Evolutionary conservation across 2,888 invertebrate species (phyloP).

Genomic region (Crioceris asparagi): DNA sequence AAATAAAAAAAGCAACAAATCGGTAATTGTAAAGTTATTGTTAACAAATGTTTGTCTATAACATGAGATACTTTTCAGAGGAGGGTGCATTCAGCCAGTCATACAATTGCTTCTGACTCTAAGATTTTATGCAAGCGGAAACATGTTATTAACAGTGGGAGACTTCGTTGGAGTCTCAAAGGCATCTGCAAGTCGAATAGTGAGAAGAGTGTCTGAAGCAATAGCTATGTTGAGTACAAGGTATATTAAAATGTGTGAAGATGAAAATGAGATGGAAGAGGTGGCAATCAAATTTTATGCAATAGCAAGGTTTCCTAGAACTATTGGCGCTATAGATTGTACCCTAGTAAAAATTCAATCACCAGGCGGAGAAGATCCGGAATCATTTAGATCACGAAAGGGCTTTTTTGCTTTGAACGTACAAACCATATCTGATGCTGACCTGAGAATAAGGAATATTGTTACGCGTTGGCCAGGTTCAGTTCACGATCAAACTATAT

Average conservation of each 20-base stretch:
- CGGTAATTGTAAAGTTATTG: too few species aligned
- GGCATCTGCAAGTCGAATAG: not conserved
- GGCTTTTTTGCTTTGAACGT: conserved; percentile 1
- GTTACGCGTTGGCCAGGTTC: not conserved
- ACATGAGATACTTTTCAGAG: too few species aligned
- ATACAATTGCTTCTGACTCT: too few species aligned
- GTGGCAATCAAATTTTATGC: not conserved
- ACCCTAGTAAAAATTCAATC: not conserved
- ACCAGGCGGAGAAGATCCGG: not conserved
- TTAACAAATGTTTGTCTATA: too few species aligned
- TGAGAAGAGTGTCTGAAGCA: not conserved
- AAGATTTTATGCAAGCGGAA: not conserved
- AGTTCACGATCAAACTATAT: not conserved
- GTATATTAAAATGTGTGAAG: too few species aligned
- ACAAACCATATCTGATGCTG: not conserved
- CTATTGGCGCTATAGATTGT: not conserved
- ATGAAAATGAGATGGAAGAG: not conserved
- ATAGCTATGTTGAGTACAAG: not conserved
- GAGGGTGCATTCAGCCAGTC: too few species aligned
- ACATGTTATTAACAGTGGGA: not conserved
- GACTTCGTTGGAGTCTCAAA: not conserved
- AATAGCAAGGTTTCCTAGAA: not conserved
- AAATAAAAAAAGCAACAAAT: too few species aligned
- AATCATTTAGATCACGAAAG: not conserved
- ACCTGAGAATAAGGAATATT: not conserved